Percentiles rank a stretch among this genome's conserved stretches.
phyloP scores from a whole-genome alignment of 1,140 invertebrate species.

The Euwallacea similis region DNA sequence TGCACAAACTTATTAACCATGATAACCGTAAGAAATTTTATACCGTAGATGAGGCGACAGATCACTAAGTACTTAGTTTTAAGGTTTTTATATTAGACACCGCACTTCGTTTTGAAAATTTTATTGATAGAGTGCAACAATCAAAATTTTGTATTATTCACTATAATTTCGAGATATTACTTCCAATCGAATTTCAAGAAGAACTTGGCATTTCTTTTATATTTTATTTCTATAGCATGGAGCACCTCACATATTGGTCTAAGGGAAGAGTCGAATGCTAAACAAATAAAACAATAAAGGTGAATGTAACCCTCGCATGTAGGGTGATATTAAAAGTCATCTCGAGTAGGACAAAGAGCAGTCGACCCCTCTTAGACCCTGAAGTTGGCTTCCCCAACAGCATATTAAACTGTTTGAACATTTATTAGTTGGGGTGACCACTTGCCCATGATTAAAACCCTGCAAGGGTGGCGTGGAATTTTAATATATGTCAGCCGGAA shows the following conservation, averaged over 20 bases:
- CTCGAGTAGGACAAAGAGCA: conserved; percentile 38
- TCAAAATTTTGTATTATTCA: too few relatives aligned
- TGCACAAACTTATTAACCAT: too few relatives aligned
- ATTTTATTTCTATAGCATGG: not conserved
- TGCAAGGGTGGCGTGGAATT: conserved; percentile 45
- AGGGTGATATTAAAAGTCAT: conserved; percentile 45
- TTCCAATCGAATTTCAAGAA: too few relatives aligned
- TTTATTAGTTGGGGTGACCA: conserved; percentile 51
- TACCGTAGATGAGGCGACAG: too few relatives aligned
- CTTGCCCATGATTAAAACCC: conserved; percentile 49
- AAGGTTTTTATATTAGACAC: too few relatives aligned
- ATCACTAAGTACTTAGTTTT: too few relatives aligned
- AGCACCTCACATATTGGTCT: not conserved
- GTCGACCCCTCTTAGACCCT: conserved; percentile 34
- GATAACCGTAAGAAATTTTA: too few relatives aligned
- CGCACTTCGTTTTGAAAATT: too few relatives aligned
- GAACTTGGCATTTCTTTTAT: not conserved
- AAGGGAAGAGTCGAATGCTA: conserved; percentile 20
- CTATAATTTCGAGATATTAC: too few relatives aligned
- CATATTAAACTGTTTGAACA: conserved; percentile 50
- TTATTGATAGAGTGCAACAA: too few relatives aligned
- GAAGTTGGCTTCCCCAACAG: conserved; percentile 40
- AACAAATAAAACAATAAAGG: conserved; percentile 40
- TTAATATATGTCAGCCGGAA: conserved; percentile 50
- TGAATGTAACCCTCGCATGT: conserved; percentile 14